A percentile compares a stretch with the other conserved stretches of the same genome.
Evolutionary conservation across 2,888 invertebrate species (phyloP).

Genomic region (Zele albiditarsus): DNA sequence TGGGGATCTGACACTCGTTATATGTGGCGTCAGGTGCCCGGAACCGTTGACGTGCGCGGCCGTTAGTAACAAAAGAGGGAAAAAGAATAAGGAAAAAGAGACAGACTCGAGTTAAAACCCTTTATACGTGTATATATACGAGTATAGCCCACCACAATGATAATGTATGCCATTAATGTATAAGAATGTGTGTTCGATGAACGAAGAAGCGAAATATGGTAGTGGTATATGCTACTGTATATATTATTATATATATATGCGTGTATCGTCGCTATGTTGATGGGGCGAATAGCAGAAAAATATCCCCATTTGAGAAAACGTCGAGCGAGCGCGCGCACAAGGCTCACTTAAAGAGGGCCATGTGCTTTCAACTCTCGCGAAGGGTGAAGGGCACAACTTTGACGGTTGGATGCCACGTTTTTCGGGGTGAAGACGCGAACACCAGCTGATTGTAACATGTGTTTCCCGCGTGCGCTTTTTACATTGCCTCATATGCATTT

Average conservation of each 20-base stretch:
- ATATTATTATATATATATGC: constrained; percentile 3
- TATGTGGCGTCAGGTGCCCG: constrained; percentile 70
- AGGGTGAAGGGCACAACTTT: constrained; percentile 62
- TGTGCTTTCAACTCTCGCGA: constrained; percentile 57
- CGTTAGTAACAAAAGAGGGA: constrained; percentile 58
- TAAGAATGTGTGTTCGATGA: constrained; percentile 20
- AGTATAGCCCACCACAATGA: constrained; percentile 52
- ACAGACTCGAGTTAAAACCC: constrained; percentile 30
- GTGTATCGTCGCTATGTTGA: constrained; percentile 33
- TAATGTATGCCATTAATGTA: constrained; percentile 68
- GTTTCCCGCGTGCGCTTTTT: constrained; percentile 65
- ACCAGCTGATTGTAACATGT: constrained; percentile 71
- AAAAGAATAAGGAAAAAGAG: constrained; percentile 33
- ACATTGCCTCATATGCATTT: constrained; percentile 11
- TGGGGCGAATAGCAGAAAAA: not conserved
- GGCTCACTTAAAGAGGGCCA: constrained; percentile 58
- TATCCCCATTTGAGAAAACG: constrained; percentile 14
- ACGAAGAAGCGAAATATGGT: constrained; percentile 20
- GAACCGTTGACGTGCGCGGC: constrained; percentile 69
- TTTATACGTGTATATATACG: constrained; percentile 34
- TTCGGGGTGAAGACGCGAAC: constrained; percentile 57
- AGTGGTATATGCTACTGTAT: not conserved
- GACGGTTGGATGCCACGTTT: constrained; percentile 64
- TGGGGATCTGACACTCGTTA: constrained; percentile 53
- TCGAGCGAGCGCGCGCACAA: constrained; percentile 9